A percentile compares a stretch with the other conserved stretches of the same genome.
These are phyloP conservation scores for Eulemur coronatus DNA, from an alignment of 2,797 vertebrate genomes.

Conservation along the genomic window DNA sequence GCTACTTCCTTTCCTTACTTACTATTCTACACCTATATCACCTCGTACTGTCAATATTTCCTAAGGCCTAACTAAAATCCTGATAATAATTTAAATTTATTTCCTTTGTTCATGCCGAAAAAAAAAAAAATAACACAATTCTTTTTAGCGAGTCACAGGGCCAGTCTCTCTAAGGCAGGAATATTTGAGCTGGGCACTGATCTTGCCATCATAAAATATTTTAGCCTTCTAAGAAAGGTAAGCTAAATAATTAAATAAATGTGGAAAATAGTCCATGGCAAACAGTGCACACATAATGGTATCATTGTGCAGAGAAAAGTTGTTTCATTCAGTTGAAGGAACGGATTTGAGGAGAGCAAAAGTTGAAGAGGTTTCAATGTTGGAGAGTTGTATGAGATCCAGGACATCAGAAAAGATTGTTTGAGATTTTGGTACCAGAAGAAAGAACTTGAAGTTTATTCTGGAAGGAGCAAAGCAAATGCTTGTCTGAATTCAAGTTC, in stretches of 20 bases:
- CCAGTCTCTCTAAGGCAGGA: neutral
- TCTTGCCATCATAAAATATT: neutral
- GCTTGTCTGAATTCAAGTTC: neutral
- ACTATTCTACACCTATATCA: neutral
- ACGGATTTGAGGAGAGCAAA: neutral
- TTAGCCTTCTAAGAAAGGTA: neutral
- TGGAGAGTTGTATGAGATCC: neutral
- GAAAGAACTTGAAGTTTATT: neutral
- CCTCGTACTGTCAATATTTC: neutral
- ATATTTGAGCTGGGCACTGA: neutral
- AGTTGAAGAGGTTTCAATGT: neutral
- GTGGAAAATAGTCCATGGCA: neutral
- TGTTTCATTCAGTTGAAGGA: neutral
- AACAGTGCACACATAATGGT: neutral
- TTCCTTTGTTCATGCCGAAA: neutral
- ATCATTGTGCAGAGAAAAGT: neutral
- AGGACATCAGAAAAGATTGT: neutral
- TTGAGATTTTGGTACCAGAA: neutral
- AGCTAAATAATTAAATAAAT: neutral
- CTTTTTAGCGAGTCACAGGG: neutral
- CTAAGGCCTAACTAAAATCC: neutral
- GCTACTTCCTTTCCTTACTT: neutral
- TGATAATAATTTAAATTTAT: neutral
- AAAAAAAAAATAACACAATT: neutral
- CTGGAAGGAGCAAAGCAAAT: neutral